Percentiles rank a stretch among this genome's conserved stretches.
These are phyloP conservation scores for Papilio aristodemus DNA, from an alignment of 1,140 invertebrate species.

Conservation along the genomic window DNA sequence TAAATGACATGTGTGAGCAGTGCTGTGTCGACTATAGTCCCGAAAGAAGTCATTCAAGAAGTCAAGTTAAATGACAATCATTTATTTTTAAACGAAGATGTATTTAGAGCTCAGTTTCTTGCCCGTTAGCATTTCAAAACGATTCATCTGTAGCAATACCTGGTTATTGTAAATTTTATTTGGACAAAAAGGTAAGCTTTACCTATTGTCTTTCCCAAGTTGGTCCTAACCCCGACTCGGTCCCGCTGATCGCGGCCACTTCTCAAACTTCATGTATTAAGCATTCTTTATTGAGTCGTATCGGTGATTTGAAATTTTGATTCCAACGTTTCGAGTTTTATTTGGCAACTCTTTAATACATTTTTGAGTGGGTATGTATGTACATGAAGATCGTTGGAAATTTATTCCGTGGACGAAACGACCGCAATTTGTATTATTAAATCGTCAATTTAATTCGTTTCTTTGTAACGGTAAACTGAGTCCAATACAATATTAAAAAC, in stretches of 20 bases:
- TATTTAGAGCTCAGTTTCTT: constrained; percentile 2
- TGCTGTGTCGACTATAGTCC: neutral
- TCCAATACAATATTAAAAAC: neutral
- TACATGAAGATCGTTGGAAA: constrained; percentile 7
- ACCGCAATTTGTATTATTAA: constrained; percentile 2
- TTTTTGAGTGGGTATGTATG: neutral
- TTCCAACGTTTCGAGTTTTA: constrained; percentile 14
- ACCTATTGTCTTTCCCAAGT: constrained; percentile 29
- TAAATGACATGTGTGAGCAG: too few species aligned
- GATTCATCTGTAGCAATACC: constrained; percentile 14
- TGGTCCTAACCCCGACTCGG: constrained; percentile 10
- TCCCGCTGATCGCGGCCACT: constrained; percentile 6
- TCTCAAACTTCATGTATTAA: constrained; percentile 25
- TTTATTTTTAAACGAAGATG: neutral
- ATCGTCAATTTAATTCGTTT: neutral
- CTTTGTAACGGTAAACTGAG: neutral
- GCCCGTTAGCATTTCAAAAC: constrained; percentile 28
- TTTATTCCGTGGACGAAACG: neutral
- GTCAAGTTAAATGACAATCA: neutral
- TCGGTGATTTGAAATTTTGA: constrained; percentile 30
- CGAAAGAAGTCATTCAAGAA: neutral
- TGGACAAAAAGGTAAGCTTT: constrained; percentile 25
- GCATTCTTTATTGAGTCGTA: constrained; percentile 33
- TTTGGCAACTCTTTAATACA: neutral
- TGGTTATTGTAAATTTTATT: constrained; percentile 25